Evolutionary conservation across 2,888 invertebrate genomes (phyloP), one percentile per base, ranked within the genome.

Genomic region (Xylophagus ater): DNA sequence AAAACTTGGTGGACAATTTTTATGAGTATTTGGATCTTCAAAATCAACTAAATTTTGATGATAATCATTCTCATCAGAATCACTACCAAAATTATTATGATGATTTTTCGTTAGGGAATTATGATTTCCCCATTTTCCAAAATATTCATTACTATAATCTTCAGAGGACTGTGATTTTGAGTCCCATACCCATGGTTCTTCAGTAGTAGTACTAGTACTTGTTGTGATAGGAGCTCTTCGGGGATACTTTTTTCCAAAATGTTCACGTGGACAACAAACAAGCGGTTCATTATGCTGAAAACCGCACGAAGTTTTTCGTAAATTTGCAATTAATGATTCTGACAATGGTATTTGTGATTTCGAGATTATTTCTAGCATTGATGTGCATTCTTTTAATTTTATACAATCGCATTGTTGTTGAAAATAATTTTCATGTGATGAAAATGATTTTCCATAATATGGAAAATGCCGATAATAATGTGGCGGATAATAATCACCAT

Each of bases 131-230:
- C 28, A 28, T 14, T 15, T 29, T 15, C 7, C 19, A 10, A 4
- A 19, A 4, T 29, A 10, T 17, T 13, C 9, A 10, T 19, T n/a
- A 18, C n/a, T 21, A 29, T 18, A 8, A 19, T 8, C 5, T 9
- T 26, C 18, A 3, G 30, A 24, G 6, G 25, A 15, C 8, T 31
- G 30, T 19, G 19, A 23, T 21, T 18, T 34, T 9, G 40, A 40
- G 19, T 53, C 57, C 62, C 62, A 62, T 4, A 59, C 44, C 61
- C 60, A 61, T 13, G 53, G 55, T 3, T 51, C 48, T 10, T 50
- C 48, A 1, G 44, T 43, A 21, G 43, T 40, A 2, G 45, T 48
- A 30, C 33, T 36, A 5, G 15, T 18, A n/a, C 7, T n/a, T 3
- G 33, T 33, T 4, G 19, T 13, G 9, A 14, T 28, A 8, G 23